A percentile compares a stretch with the other conserved stretches of the same genome.
Evolutionary conservation across 2,113 vertebrate species (phyloP).

Genomic region (Xiphorhynchus elegans): DNA sequence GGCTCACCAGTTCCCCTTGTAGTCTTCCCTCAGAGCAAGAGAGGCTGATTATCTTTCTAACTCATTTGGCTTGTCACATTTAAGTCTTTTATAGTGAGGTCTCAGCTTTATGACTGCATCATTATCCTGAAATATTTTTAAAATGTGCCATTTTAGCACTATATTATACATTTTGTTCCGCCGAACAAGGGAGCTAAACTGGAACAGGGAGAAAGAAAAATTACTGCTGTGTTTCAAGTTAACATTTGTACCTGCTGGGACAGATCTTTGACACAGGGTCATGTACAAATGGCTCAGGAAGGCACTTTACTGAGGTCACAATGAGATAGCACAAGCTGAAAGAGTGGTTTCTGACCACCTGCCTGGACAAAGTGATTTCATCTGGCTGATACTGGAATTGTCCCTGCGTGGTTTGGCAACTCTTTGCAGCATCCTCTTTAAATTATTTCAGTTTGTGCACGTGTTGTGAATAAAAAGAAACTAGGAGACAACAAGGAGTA

Average conservation of each 20-base stretch:
- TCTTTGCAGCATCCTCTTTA: neutral
- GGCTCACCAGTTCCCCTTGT: neutral
- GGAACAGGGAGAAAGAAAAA: neutral
- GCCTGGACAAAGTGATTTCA: neutral
- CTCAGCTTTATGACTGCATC: neutral
- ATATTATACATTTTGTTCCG: neutral
- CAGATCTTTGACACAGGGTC: neutral
- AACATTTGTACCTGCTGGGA: neutral
- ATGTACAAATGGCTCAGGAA: neutral
- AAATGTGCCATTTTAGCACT: neutral
- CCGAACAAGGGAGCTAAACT: neutral
- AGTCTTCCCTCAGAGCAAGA: neutral
- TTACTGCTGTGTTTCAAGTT: neutral
- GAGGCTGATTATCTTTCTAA: neutral
- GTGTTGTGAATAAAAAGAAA: neutral
- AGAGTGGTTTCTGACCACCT: slow-evolving; percentile 13
- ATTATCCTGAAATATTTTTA: neutral
- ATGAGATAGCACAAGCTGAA: neutral
- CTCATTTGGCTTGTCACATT: neutral
- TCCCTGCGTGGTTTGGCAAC: neutral
- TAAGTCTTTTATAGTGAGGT: neutral
- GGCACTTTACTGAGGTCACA: neutral
- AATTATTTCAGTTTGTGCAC: neutral
- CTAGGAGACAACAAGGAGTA: neutral
- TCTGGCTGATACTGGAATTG: neutral